Evolutionary conservation across 2,888 invertebrate species (phyloP), one percentile per base, ranked within the genome.

Genomic region (Conchocele bisecta): DNA sequence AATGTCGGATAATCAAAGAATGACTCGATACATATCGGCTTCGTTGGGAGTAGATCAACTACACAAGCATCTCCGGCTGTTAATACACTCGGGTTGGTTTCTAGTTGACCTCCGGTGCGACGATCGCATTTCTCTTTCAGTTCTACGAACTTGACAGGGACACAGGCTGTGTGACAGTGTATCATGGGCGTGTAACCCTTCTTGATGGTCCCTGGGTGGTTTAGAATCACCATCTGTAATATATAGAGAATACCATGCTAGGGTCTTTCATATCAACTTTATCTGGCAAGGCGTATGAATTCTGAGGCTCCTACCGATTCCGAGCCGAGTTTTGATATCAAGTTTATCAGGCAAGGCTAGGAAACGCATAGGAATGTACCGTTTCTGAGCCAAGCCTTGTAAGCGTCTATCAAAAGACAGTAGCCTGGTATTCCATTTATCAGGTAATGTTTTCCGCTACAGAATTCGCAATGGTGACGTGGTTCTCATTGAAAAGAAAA

Each of bases 151-250:
- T 98, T 98, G 94, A 98, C 98, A 89, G 98, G 98, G 92, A 98
- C 98, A 93, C 99, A 98, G 89, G 98, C 98, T 75, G 98, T 99
- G 95, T 99, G 98, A 92, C 98, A 99, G 95, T 99, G 98, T 92
- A 98, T 94, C 86, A 99, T 98, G 76, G 98, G 98, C 80, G 98
- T 97, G 93, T 99, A 99, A 81, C 98, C 98, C 91, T 97, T 97
- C 91, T 96, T 95, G 92, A 99, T 98, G 93, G 98, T 97, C 90
- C 98, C 98, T 81, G 98, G 98, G 92, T 99, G 98, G 93, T 98
- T 98, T 92, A 99, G 94, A 77, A 98, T 98, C 90, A 98, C 98
- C 87, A 99, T 98, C 84, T 84, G 60, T 20, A 64, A 64, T 29
- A 50, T 17, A 17, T 39, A 59, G 51, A 46, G 31, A 41, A 24